Evolutionary conservation across 1,140 invertebrate genomes (phyloP), one percentile per base, ranked within the genome.

Genomic region (Brachionus plicatilis): DNA sequence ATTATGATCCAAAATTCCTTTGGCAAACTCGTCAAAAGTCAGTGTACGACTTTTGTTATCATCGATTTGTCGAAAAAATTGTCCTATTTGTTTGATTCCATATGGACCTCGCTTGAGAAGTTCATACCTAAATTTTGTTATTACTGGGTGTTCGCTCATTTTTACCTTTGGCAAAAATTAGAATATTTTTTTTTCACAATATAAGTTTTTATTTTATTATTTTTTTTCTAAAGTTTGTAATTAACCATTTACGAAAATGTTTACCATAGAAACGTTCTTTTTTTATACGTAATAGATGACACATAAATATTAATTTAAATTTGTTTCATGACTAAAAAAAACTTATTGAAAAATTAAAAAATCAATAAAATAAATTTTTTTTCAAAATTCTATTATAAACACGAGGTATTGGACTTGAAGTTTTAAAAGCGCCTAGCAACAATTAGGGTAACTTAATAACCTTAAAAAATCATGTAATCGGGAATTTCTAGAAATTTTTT

Each of bases 31-130:
- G 80, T 95, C 93, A 47, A 93, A 90, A 86, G 93, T 94, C 27
- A 98, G 89, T 47, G 93, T 91, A 87, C 94, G 94, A 89, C 93
- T 96, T 17, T 93, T 93, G 89, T 98, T 95, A 85, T 97, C 95
- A 88, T 98, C 96, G 93, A 97, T 95, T 78, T 93, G 91, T 66
- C 95, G 92, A 88, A 98, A 98, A 85, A 94, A 90, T 88, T 93
- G 94, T 87, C 93, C 94, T 45, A 97, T 88, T 1, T 94, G 94
- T 86, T 97, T 91, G 86, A 98, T 97, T 43, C 96, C 96, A 84
- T 92, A 92, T 20, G 95, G 93, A 70, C 96, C 96, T 84, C 95
- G 91, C 2, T 94, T 90, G 12, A 98, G 89, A 90, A 95, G 96
- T 29, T 95, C 90, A 60, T 95, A 89, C 56, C 95, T 92, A 83